Evolutionary conservation across 2,888 invertebrate genomes (phyloP), one percentile per base, ranked within the genome.

Genomic region (Julus scandinavius): DNA sequence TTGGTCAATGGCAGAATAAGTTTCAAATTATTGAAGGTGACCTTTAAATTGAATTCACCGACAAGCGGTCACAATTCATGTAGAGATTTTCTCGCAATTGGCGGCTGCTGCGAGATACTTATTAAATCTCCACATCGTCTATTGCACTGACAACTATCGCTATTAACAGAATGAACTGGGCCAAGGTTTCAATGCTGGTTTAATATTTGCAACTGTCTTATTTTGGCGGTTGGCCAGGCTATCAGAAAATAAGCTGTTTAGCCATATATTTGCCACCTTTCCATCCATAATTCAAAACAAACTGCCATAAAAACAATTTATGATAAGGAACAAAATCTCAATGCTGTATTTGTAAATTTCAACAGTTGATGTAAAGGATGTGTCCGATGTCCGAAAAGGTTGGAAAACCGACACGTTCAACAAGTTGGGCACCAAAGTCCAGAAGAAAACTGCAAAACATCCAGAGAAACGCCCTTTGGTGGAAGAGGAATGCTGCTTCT

Each of bases 391-490:
- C 11, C 90, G 93, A 17, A 91, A 91, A 89, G 93, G 93, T 9
- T 93, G 92, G 92, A 92, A 92, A 88, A 92, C 92, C 3, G 93
- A 93, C 89, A 91, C 91, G 2, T 93, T 93, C 90, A 93, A 93
- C 90, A 91, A 91, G 89, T 90, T 93, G 38, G 92, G 91, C 41
- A 90, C 90, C 7, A 90, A 91, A 63, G 89, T 90, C 9, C 91
- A 91, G 63, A 89, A 88, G 54, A 50, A 87, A 45, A 58, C 38
- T 58, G 41, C 40, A n/a, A 84, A 86, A 50, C 40, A 86, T 54
- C 86, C 87, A 45, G 89, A 45, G 7, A 84, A 86, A 38, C 50
- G 86, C 20, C 87, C 87, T 15, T 85, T 88, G 83, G 87, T 85
- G n/a, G 86, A 89, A 20, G 89, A 89, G 87, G 89, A 90, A 41